These are phyloP conservation scores for Lithosia quadra DNA, from an alignment of 2,888 invertebrate genomes.

Conservation along the genomic window DNA sequence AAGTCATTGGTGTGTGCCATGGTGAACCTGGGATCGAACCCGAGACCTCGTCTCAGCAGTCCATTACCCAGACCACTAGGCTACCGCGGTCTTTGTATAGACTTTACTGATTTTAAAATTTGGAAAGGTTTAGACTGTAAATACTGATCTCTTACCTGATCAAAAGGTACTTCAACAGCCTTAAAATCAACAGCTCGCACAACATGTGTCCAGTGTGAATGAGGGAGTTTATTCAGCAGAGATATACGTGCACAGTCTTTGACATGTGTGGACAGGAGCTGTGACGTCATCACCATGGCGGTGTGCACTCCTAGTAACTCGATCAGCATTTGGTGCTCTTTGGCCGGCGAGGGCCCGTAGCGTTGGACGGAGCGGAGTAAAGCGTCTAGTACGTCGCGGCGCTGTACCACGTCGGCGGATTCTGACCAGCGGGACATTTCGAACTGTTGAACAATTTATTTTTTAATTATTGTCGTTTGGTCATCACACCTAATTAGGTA, in stretches of 20 bases:
- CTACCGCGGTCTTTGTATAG: too few species aligned
- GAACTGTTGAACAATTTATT: conserved; percentile 34
- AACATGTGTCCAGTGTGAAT: conserved; percentile 57
- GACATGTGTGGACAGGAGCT: conserved; percentile 55
- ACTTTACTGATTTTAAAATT: too few species aligned
- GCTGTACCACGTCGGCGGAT: conserved; percentile 45
- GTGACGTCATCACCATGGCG: conserved; percentile 47
- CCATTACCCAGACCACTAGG: too few species aligned
- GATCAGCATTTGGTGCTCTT: conserved; percentile 60
- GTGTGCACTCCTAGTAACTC: conserved; percentile 74
- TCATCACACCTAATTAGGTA: too few species aligned
- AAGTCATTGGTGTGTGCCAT: too few species aligned
- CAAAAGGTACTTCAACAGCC: conserved; percentile 54
- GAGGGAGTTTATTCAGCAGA: conserved; percentile 52
- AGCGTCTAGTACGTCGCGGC: conserved; percentile 59
- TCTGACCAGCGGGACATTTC: conserved; percentile 60
- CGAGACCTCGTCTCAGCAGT: too few species aligned
- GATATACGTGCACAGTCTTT: conserved; percentile 48
- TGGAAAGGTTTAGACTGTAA: too few species aligned
- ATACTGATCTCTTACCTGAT: conserved; percentile 59
- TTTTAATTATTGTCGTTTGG: background rate
- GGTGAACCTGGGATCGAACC: too few species aligned
- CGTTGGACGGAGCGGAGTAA: conserved; percentile 57
- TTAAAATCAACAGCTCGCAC: conserved; percentile 49
- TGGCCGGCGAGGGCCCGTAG: conserved; percentile 53